Conservation (phyloP, 1,140 invertebrate species). For the Octopus bimaculoides region DNA sequence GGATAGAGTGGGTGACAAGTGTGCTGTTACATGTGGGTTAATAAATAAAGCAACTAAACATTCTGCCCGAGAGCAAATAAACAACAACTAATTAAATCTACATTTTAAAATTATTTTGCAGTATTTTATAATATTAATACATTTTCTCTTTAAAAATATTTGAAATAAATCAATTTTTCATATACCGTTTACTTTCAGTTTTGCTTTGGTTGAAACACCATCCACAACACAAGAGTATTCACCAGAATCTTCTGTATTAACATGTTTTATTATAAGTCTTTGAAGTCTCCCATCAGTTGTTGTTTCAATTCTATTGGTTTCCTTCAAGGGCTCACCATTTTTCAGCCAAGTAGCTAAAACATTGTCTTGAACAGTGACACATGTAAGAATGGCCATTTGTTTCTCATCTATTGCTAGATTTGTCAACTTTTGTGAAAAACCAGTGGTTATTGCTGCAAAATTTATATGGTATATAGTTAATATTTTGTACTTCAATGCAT, state of each 20-base stretch:
- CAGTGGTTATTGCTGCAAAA: neutral
- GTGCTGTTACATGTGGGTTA: too few species aligned
- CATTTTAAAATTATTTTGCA: too few species aligned
- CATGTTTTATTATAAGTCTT: slow-evolving; percentile 34
- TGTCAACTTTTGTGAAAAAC: slow-evolving; percentile 36
- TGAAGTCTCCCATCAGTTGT: slow-evolving; percentile 31
- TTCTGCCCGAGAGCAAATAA: too few species aligned
- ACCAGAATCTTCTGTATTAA: slow-evolving; percentile 31
- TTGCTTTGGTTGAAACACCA: slow-evolving; percentile 31
- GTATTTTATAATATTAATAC: too few species aligned
- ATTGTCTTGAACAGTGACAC: slow-evolving; percentile 48
- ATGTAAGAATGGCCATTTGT: slow-evolving; percentile 43
- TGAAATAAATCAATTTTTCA: too few species aligned
- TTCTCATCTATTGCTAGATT: slow-evolving; percentile 57
- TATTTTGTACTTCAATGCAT: too few species aligned
- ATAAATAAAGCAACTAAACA: too few species aligned
- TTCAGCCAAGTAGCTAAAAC: slow-evolving; percentile 49
- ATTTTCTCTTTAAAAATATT: too few species aligned
- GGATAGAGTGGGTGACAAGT: too few species aligned
- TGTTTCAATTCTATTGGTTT: slow-evolving; percentile 53
- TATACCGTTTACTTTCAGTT: slow-evolving; percentile 32
- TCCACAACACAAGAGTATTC: slow-evolving; percentile 43
- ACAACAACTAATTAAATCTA: too few species aligned
- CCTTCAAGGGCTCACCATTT: slow-evolving; percentile 61
- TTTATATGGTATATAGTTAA: too few species aligned